These are phyloP conservation scores for Gerris lacustris DNA, from an alignment of 2,888 invertebrate species.

Conservation along the genomic window DNA sequence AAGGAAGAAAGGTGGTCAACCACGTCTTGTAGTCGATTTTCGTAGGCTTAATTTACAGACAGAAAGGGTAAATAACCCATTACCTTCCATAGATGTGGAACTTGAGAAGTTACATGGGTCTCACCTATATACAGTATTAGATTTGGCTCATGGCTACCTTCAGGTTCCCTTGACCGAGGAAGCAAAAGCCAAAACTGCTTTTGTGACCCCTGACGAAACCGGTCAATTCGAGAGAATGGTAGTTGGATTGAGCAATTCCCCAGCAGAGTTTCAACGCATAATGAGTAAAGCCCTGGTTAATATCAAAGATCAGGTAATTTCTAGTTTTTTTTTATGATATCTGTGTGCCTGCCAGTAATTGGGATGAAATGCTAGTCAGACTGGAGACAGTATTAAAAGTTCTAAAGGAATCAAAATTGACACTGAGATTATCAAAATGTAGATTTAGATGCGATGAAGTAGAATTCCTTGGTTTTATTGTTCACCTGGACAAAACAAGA, in stretches of 20 bases:
- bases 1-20: neutral
- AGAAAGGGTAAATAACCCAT: neutral
- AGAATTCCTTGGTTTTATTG: slow-evolving; percentile 32
- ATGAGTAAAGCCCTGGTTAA: slow-evolving; percentile 31
- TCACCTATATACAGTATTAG: slow-evolving; percentile 13
- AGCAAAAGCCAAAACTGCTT: slow-evolving; percentile 32
- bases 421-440: slow-evolving; percentile 32
- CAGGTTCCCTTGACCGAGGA: slow-evolving; percentile 30
- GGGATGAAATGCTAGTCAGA: slow-evolving; percentile 28
- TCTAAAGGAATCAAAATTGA: slow-evolving; percentile 28
- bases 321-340: slow-evolving; percentile 30
- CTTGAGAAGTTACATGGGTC: neutral
- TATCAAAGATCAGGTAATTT: slow-evolving; percentile 33
- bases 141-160: slow-evolving; percentile 28
- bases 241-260: neutral
- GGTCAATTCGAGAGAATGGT: slow-evolving; percentile 30
- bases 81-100: neutral
- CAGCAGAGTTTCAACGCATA: slow-evolving; percentile 6
- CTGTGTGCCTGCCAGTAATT: slow-evolving; percentile 24
- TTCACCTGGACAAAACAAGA: slow-evolving; percentile 29
- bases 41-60: neutral
- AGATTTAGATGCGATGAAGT: slow-evolving; percentile 28
- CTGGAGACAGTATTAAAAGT: slow-evolving; percentile 28
- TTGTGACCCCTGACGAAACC: slow-evolving; percentile 33
- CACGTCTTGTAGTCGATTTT: neutral